Percentiles rank a stretch among this genome's conserved stretches.
Evolutionary conservation across 2,113 vertebrate species (phyloP).

Genomic region (Empidonax alnorum): DNA sequence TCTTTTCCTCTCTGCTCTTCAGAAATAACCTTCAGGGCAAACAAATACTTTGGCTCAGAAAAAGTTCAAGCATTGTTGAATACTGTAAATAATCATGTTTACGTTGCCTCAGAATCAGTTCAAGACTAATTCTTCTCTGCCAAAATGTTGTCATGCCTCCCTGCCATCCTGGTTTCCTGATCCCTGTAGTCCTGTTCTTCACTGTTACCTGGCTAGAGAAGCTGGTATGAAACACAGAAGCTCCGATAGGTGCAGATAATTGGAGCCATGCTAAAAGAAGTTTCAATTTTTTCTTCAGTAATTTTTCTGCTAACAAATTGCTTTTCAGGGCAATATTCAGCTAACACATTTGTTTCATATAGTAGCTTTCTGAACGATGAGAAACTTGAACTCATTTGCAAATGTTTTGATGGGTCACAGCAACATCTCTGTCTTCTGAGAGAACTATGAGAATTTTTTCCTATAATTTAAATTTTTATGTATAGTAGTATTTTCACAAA

Average conservation of each 20-base stretch:
- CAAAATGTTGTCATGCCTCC: not conserved
- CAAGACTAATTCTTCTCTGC: not conserved
- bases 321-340: not conserved
- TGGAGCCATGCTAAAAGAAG: not conserved
- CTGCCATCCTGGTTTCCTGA: not conserved
- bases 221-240: not conserved
- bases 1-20: not conserved
- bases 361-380: not conserved
- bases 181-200: not conserved
- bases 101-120: fast-evolving
- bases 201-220: not conserved
- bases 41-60: not conserved
- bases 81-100: not conserved
- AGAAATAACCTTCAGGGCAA: not conserved
- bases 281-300: not conserved
- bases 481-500: not conserved
- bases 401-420: not conserved
- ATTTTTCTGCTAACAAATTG: not conserved
- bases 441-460: not conserved
- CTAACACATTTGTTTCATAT: not conserved
- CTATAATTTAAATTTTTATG: not conserved
- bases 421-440: not conserved
- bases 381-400: not conserved
- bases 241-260: not conserved
- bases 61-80: not conserved